These are phyloP conservation scores for Tuta absoluta DNA, from an alignment of 2,888 invertebrate genomes.

Conservation along the genomic window DNA sequence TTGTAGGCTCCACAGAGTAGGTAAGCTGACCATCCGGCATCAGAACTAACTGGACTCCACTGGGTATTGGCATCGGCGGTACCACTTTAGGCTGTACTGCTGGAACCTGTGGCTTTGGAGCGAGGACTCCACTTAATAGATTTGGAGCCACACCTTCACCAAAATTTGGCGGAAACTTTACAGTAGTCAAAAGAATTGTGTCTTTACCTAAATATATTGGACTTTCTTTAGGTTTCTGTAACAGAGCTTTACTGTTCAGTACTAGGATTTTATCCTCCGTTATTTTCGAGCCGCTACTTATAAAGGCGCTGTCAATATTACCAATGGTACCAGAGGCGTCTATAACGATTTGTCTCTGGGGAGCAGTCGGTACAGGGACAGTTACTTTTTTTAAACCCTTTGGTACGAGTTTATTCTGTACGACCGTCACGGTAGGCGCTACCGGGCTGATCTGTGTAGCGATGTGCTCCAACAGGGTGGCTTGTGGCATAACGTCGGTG, in stretches of 20 bases:
- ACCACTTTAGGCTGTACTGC: constrained; percentile 20
- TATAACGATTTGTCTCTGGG: constrained; percentile 34
- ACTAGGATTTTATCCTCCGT: constrained; percentile 41
- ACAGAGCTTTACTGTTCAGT: constrained; percentile 43
- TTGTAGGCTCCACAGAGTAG: constrained; percentile 42
- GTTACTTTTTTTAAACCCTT: neutral
- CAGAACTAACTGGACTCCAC: constrained; percentile 48
- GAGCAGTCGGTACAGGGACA: neutral
- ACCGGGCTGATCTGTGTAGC: neutral
- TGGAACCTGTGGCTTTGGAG: neutral
- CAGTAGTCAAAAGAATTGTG: constrained; percentile 66
- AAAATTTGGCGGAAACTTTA: constrained; percentile 39
- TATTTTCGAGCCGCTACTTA: neutral
- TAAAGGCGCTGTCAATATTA: neutral
- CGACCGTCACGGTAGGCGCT: neutral
- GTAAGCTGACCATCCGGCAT: constrained; percentile 46
- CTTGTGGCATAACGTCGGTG: neutral
- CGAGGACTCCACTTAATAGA: neutral
- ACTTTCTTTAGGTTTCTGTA: constrained; percentile 36
- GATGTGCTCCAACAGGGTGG: neutral
- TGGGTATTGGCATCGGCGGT: constrained; percentile 40
- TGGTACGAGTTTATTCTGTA: neutral
- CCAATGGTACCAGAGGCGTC: constrained; percentile 33
- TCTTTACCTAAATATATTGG: constrained; percentile 63
- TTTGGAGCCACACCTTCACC: neutral